Evolutionary conservation across 2,113 vertebrate species (phyloP), one percentile per base, ranked within the genome.

Genomic region (Crocuta crocuta): DNA sequence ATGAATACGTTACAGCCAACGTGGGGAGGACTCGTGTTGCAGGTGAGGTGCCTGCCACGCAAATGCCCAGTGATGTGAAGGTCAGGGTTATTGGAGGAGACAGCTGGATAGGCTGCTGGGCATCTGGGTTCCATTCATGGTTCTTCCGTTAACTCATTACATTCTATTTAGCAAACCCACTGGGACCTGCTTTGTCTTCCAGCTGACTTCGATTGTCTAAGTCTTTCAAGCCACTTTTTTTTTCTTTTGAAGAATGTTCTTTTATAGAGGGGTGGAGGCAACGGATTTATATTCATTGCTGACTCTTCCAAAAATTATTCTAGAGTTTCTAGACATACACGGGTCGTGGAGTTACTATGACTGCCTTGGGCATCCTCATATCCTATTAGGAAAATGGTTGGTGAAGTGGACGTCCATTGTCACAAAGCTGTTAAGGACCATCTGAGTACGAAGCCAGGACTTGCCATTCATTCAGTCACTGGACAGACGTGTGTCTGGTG

Each of bases 31-130:
- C 24, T 0, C 0, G 7, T 0, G 0, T 23, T 24, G 33, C 58
- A 73, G 63, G 85, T 82, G 76, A 88, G 71, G 71, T 28, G 10
- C 1, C 24, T 26, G 13, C 68, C 0, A 0, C 5, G 65, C 10
- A 4, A 1, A 0, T 0, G n/a, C 43, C 0, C 1, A 12, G 45
- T 13, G 0, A 33, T 2, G 5, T 0, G 91, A 31, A n/a, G 24
- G 17, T 65, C 61, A 33, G 5, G 7, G 43, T 43, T 70, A 12
- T 78, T 61, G 28, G 15, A 24, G 82, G 66, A 68, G 45, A 33
- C 76, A 26, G 35, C 76, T 23, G 13, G 24, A 13, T 11, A 45
- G 66, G 76, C 35, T 7, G 33, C 53, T 6, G 61, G 74, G 63
- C 74, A 26, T 73, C 82, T 91, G 65, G 89, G 26, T 31, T 53